These are phyloP conservation scores for Siniperca scherzeri DNA, from an alignment of 2,797 vertebrate species.

Conservation along the genomic window DNA sequence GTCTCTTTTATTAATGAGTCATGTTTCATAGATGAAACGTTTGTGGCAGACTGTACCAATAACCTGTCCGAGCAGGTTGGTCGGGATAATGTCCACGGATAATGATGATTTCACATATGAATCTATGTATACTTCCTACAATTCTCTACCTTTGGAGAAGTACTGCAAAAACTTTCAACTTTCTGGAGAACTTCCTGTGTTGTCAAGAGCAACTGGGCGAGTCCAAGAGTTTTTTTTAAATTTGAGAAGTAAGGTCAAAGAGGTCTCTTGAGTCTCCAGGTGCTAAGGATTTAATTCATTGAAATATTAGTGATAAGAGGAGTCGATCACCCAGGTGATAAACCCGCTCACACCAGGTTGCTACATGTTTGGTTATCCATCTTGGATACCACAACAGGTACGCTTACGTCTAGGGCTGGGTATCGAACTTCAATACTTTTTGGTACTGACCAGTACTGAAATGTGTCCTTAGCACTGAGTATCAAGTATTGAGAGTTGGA, in stretches of 20 bases:
- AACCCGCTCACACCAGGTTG: slow-evolving; percentile 4
- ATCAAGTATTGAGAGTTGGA: neutral
- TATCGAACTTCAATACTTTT: neutral
- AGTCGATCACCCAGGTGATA: neutral
- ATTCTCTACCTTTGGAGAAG: neutral
- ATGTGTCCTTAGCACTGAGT: neutral
- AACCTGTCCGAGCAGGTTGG: neutral
- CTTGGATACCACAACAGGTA: slow-evolving; percentile 9
- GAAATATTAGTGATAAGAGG: neutral
- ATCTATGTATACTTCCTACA: slow-evolving; percentile 5
- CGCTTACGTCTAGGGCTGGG: slow-evolving; percentile 8
- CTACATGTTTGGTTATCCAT: neutral
- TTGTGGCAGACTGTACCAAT: neutral
- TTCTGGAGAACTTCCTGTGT: neutral
- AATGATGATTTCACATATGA: neutral
- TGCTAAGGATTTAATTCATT: slow-evolving; percentile 7
- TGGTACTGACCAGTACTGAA: slow-evolving; percentile 11
- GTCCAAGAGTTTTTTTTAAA: neutral
- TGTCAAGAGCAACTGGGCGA: neutral
- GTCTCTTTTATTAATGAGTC: neutral
- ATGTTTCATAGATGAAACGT: neutral
- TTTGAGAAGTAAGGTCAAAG: neutral
- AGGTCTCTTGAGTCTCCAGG: slow-evolving; percentile 8
- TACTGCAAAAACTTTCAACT: slow-evolving; percentile 7
- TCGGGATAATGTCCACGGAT: neutral